phyloP scores from a whole-genome alignment of 1,140 invertebrate species.

The Potamilus streckersoni region DNA sequence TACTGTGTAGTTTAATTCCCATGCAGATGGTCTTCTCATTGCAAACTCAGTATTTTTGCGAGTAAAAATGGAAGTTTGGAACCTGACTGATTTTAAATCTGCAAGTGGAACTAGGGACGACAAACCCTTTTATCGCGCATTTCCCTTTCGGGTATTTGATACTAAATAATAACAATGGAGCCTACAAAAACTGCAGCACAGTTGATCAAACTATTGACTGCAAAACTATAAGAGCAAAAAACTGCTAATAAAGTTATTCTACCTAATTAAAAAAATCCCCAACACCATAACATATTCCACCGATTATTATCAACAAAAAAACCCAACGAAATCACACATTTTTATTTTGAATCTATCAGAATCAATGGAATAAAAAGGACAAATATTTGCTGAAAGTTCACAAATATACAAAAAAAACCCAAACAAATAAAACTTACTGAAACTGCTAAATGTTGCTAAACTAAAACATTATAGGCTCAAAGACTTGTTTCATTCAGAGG shows the following conservation, averaged over 20 bases:
- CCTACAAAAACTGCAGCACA: constrained; percentile 9
- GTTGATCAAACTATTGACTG: constrained; percentile 14
- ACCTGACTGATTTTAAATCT: constrained; percentile 39
- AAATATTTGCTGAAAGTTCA: no score
- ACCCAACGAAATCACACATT: no score
- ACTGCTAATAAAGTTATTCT: background rate
- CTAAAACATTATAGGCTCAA: no score
- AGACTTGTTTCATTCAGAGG: no score
- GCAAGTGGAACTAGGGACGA: constrained; percentile 24
- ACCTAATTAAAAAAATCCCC: no score
- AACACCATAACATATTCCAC: no score
- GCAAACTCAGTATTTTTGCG: constrained; percentile 36
- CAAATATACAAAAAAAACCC: no score
- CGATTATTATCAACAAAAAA: no score
- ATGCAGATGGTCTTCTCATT: constrained; percentile 33
- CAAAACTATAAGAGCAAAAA: constrained; percentile 31
- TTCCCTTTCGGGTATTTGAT: constrained; percentile 29
- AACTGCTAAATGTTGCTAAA: no score
- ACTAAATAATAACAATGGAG: constrained; percentile 29
- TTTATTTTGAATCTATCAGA: no score
- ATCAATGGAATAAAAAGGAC: no score
- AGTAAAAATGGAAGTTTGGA: constrained; percentile 41
- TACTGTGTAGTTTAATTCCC: constrained; percentile 31
- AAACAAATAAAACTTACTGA: no score
- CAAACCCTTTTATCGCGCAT: constrained; percentile 32